Evolutionary conservation across 2,797 vertebrate genomes (phyloP).

Genomic region (Poeciliopsis gracilis): DNA sequence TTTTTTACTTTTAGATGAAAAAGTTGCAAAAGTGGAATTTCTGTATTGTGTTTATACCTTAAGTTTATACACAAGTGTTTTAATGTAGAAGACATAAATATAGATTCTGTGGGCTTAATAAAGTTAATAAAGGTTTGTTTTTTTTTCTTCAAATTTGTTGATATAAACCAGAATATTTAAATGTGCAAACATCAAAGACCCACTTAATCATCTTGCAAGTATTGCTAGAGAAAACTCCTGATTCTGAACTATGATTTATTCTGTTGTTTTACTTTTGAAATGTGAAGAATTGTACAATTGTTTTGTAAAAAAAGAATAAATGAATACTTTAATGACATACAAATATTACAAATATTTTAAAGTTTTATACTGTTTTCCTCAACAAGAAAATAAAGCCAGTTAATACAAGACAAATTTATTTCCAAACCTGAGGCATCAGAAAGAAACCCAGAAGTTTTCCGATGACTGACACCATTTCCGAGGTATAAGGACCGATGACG

Average conservation of each 20-base stretch:
- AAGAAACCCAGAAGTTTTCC: conserved; percentile 89
- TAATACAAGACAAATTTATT: background rate
- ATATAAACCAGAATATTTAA: background rate
- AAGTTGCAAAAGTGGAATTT: background rate
- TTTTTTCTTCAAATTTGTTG: background rate
- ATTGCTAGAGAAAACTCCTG: background rate
- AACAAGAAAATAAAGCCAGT: background rate
- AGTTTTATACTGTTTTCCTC: background rate
- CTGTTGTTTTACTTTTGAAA: background rate
- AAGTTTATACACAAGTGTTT: background rate
- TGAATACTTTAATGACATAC: background rate
- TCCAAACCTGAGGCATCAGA: conserved; percentile 88
- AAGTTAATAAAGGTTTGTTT: background rate
- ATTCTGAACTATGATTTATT: background rate
- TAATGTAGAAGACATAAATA: background rate
- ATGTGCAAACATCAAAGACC: background rate
- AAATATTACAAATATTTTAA: background rate
- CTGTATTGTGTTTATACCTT: background rate
- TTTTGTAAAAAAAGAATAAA: background rate
- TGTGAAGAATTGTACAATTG: background rate
- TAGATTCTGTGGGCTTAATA: background rate
- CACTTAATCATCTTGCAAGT: background rate
- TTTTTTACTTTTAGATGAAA: background rate
- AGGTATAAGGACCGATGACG: conserved; percentile 84
- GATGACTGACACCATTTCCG: conserved; percentile 80